phyloP scores from a whole-genome alignment of 2,888 invertebrate species.

The Mythimna ferrago region DNA sequence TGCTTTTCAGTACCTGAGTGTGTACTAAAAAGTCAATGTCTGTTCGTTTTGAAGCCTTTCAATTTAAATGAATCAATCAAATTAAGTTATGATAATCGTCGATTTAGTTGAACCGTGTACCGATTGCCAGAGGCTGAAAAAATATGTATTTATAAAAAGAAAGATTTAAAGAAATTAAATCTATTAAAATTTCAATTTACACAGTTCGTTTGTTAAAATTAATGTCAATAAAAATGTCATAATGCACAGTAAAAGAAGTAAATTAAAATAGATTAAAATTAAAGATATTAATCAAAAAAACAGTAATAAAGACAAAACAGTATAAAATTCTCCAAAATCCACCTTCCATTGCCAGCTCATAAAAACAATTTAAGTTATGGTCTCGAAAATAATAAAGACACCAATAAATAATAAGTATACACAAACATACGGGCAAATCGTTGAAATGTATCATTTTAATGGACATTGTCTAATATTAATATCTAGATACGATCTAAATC shows the following conservation, averaged over 20 bases:
- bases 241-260: neutral
- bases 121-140: too few species aligned
- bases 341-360: slow-evolving; percentile 31
- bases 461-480: slow-evolving; percentile 63
- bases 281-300: slow-evolving; percentile 1
- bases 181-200: too few species aligned
- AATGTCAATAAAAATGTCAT: neutral
- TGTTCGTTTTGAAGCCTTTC: too few species aligned
- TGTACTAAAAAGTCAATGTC: too few species aligned
- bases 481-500: slow-evolving; percentile 62
- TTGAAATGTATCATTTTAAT: slow-evolving; percentile 64
- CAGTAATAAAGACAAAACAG: neutral
- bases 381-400: slow-evolving; percentile 44
- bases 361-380: slow-evolving; percentile 48
- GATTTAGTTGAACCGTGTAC: too few species aligned
- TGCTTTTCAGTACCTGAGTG: too few species aligned
- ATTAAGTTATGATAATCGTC: too few species aligned
- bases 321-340: slow-evolving; percentile 2
- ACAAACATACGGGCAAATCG: slow-evolving; percentile 39
- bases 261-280: neutral
- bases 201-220: too few species aligned
- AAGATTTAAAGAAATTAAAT: too few species aligned
- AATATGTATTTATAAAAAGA: too few species aligned
- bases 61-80: too few species aligned
- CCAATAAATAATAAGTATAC: slow-evolving; percentile 43